Evolutionary conservation across 2,888 invertebrate genomes (phyloP).

Genomic region (Drosophila siamana): DNA sequence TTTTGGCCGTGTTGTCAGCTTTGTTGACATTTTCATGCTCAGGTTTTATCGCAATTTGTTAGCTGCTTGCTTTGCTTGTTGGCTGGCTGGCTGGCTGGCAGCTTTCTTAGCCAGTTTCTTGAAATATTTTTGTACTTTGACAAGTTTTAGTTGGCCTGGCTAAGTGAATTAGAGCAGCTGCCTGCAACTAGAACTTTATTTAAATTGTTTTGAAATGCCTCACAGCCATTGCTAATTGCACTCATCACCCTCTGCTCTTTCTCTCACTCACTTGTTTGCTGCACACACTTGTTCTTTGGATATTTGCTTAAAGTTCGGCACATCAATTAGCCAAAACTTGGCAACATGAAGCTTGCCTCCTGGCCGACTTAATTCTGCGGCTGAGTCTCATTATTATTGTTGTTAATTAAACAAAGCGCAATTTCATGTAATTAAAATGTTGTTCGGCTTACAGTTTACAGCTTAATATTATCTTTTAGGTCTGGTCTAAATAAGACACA

Average conservation of each 20-base stretch:
- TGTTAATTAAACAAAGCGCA: conserved; percentile 45
- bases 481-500: conserved; percentile 17
- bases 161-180: conserved; percentile 68
- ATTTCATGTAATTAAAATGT: conserved; percentile 51
- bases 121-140: conserved; percentile 53
- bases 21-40: conserved; percentile 65
- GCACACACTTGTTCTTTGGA: conserved; percentile 5
- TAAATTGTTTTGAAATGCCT: conserved; percentile 64
- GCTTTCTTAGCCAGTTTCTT: conserved; percentile 40
- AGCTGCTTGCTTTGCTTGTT: conserved; percentile 16
- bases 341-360: neutral
- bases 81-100: conserved; percentile 19
- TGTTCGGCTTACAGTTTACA: neutral
- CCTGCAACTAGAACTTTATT: conserved; percentile 54
- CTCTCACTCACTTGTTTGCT: neutral
- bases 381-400: conserved; percentile 32
- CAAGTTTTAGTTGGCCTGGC: conserved; percentile 53
- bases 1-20: conserved; percentile 38
- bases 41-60: conserved; percentile 57
- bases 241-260: neutral
- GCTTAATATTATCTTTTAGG: neutral
- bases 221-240: conserved; percentile 34
- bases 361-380: conserved; percentile 1
- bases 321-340: conserved; percentile 53
- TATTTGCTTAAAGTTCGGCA: conserved; percentile 52